Conservation (phyloP, 2,113 vertebrate species). For the Thunnus maccoyii region DNA sequence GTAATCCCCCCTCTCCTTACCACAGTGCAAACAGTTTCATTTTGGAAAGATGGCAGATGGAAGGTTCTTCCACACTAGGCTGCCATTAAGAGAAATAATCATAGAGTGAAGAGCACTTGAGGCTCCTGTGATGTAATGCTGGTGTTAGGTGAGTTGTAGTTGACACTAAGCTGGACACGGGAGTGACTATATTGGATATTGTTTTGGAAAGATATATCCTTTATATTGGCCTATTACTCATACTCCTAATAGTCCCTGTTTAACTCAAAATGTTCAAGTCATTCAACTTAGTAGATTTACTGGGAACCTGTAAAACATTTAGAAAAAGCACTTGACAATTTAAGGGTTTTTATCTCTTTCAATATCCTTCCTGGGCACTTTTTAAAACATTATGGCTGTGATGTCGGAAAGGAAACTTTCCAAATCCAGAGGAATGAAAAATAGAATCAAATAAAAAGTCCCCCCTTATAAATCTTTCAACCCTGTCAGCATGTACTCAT, state of each 20-base stretch:
- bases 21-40: constrained; percentile 53
- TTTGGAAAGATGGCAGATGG: constrained; percentile 72
- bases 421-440: constrained; percentile 29
- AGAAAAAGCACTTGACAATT: constrained; percentile 32
- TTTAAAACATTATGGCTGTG: constrained; percentile 19
- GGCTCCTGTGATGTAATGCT: constrained; percentile 68
- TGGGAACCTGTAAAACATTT: constrained; percentile 32
- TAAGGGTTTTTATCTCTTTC: constrained; percentile 36
- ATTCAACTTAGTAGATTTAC: constrained; percentile 37
- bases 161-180: constrained; percentile 66
- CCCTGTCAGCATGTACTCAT: not conserved
- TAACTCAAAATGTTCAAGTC: constrained; percentile 38
- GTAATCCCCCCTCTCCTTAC: constrained; percentile 42
- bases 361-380: constrained; percentile 14
- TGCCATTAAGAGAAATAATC: constrained; percentile 60
- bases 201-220: constrained; percentile 59
- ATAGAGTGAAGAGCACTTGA: constrained; percentile 47
- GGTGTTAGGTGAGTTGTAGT: constrained; percentile 60
- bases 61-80: constrained; percentile 61
- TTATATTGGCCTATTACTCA: constrained; percentile 53
- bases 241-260: constrained; percentile 39
- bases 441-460: constrained; percentile 32
- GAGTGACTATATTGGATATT: constrained; percentile 54
- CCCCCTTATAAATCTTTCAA: not conserved
- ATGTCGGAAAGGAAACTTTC: constrained; percentile 26